Conservation (phyloP, 2,888 invertebrate genomes). For the Drosophila koepferae region DNA sequence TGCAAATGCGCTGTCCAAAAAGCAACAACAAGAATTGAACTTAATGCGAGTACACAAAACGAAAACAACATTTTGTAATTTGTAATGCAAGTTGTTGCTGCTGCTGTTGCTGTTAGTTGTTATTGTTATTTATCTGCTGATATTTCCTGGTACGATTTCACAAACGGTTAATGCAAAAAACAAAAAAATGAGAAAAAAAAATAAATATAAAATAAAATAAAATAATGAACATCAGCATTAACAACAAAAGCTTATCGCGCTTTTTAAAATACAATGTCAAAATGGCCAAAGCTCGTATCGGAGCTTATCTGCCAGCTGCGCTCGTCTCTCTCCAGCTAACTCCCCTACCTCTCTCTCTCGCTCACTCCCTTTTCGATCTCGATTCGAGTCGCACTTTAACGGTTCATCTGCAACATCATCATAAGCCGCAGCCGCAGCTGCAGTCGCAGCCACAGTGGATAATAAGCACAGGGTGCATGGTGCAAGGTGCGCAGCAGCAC, state of each 20-base stretch:
- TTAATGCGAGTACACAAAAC: slow-evolving; percentile 47
- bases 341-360: not conserved
- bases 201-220: slow-evolving; percentile 15
- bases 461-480: not conserved
- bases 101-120: slow-evolving; percentile 38
- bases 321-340: slow-evolving; percentile 9
- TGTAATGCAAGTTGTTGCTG: slow-evolving; percentile 60
- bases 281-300: slow-evolving; percentile 71
- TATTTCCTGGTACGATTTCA: slow-evolving; percentile 77
- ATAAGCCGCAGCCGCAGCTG: not conserved
- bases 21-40: slow-evolving; percentile 42
- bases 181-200: slow-evolving; percentile 10
- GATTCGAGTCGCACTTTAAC: slow-evolving; percentile 39
- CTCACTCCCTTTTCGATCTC: not conserved
- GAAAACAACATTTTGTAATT: slow-evolving; percentile 72
- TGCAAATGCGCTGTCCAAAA: slow-evolving; percentile 73
- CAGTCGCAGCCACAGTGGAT: slow-evolving; percentile 8
- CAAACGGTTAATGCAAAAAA: slow-evolving; percentile 54
- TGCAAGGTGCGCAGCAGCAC: slow-evolving; percentile 2
- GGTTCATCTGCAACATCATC: slow-evolving; percentile 13
- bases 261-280: slow-evolving; percentile 78
- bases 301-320: slow-evolving; percentile 63
- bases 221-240: slow-evolving; percentile 35
- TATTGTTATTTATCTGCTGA: slow-evolving; percentile 74
- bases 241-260: slow-evolving; percentile 65